Conservation (phyloP, 2,888 invertebrate species). For the Aphodius granarius region DNA sequence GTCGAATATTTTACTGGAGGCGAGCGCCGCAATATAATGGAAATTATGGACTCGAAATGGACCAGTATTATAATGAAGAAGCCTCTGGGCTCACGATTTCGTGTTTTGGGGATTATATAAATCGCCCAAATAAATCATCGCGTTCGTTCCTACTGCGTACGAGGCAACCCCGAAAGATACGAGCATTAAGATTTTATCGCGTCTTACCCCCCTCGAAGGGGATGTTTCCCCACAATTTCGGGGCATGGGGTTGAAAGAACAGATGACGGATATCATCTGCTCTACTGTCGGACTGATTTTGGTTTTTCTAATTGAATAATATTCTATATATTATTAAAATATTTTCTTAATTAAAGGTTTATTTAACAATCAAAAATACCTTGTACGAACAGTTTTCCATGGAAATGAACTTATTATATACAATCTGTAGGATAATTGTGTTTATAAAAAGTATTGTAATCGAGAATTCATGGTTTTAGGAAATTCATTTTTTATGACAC, state of each 20-base stretch:
- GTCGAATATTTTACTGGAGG: not conserved
- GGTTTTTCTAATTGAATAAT: too few relatives aligned
- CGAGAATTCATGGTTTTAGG: too few relatives aligned
- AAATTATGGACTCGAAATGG: not conserved
- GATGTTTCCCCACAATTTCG: not conserved
- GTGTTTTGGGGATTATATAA: not conserved
- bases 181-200: not conserved
- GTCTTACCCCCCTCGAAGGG: not conserved
- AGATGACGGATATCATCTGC: not conserved
- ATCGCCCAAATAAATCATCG: not conserved
- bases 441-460: too few relatives aligned
- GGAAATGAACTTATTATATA: too few relatives aligned
- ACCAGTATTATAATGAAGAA: not conserved
- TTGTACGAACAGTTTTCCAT: too few relatives aligned
- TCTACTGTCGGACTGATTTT: too few relatives aligned
- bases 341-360: too few relatives aligned
- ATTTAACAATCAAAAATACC: too few relatives aligned
- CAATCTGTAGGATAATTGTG: too few relatives aligned
- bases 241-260: not conserved
- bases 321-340: too few relatives aligned
- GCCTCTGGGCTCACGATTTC: not conserved
- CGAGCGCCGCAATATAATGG: not conserved
- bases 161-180: not conserved
- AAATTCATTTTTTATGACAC: too few relatives aligned
- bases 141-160: not conserved